These are phyloP conservation scores for Lasioglossum zephyrum DNA, from an alignment of 2,888 invertebrate species.

Conservation along the genomic window DNA sequence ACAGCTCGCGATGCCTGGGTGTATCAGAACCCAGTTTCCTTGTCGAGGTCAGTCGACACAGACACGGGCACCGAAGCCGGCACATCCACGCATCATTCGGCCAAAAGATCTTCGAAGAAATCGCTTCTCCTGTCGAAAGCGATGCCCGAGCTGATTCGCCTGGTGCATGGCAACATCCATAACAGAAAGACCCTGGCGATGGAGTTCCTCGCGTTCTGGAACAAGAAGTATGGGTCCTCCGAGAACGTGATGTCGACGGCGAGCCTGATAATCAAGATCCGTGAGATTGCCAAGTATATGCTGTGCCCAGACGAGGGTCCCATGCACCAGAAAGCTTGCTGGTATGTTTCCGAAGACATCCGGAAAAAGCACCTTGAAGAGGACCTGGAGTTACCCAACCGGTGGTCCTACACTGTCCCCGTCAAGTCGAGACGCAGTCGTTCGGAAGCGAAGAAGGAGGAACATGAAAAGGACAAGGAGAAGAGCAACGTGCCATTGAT, in stretches of 20 bases:
- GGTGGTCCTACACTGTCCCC: conserved; percentile 85
- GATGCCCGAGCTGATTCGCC: conserved; percentile 87
- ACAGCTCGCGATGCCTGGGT: conserved; percentile 79
- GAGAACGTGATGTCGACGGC: conserved; percentile 83
- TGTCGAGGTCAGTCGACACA: conserved; percentile 44
- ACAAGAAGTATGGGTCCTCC: conserved; percentile 80
- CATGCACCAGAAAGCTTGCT: conserved; percentile 87
- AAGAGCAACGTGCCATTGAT: conserved; percentile 84
- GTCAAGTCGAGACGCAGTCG: conserved; percentile 69
- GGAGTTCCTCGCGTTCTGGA: conserved; percentile 88
- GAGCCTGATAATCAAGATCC: conserved; percentile 85
- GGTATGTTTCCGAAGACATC: conserved; percentile 87
- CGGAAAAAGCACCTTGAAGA: conserved; percentile 85
- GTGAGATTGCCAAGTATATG: conserved; percentile 87
- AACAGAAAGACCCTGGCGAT: conserved; percentile 86
- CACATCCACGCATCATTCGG: conserved; percentile 27
- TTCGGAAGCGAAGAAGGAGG: conserved; percentile 61
- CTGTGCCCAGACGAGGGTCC: conserved; percentile 86
- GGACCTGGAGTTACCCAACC: conserved; percentile 85
- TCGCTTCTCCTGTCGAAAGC: conserved; percentile 85
- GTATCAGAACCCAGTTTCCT: conserved; percentile 74
- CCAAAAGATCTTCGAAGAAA: conserved; percentile 77
- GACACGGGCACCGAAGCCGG: conserved; percentile 32
- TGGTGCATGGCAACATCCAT: conserved; percentile 89
- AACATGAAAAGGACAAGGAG: conserved; percentile 60